Base-by-base conservation (phyloP, 1,140 invertebrate species). In the Lamellibrachia luymesi region DNA sequence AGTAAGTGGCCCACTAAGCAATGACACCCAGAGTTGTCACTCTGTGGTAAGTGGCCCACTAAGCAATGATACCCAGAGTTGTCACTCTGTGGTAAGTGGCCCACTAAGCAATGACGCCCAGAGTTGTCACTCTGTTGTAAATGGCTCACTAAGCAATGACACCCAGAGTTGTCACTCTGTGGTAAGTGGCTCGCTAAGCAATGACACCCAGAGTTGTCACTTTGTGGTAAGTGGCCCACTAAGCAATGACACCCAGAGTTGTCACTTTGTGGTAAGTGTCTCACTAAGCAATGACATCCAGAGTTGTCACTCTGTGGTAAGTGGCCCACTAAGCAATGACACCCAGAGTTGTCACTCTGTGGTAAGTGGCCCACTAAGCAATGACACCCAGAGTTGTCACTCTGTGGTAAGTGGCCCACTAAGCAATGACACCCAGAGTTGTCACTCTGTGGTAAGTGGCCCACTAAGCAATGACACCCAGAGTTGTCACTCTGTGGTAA, bases 241-340 rank as follows among this genome's bases (percentile, higher is more conserved):
- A 98, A 94, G 94, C 96, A 56, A 96, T 96, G 95, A 96, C 96
- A 49, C 95, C 96, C 90, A 97, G 98, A 95, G 99, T 99, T n/a
- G 99, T 99, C 0, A 99, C 99, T 1, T 96, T 99, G 0, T 99
- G 99, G 99, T 97, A 95, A 94, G 94, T 38, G 49, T 0, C 17
- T 5, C 22, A 91, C 96, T 96, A 95, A 96, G 6, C 50, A 91
- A 96, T 96, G 95, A 96, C 96, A 38, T 95, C 96, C 90, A 97
- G 98, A 95, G 99, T 99, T n/a, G 99, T 99, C 0, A 99, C 99
- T 0, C 96, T 99, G 0, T 99, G 99, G 99, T 97, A 95, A 94
- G 94, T n/a, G 17, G n/a, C n/a, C n/a, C n/a, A n/a, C n/a, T n/a
- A 90, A 22, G 27, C 89, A 90, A 38, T 38, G 38, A 38, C 0